Evolutionary conservation across 64 coral and sea anemone genomes (phyloP).

Genomic region (Catalaphyllia jardinei): DNA sequence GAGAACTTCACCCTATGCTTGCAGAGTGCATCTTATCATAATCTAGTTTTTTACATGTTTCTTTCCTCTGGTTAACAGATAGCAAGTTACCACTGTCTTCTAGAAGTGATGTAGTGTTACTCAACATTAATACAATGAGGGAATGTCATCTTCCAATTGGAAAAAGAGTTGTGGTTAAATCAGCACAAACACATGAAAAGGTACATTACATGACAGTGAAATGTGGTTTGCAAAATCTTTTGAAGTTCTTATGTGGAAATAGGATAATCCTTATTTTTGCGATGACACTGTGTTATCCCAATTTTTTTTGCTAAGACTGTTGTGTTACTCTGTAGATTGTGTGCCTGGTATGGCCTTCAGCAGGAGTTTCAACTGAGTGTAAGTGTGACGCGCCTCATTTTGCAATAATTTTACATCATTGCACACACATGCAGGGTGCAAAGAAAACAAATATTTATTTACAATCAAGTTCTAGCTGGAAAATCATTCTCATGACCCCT

Average conservation of each 20-base stretch:
- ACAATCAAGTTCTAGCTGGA: neutral
- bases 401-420: no score
- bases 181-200: slow-evolving; percentile 13
- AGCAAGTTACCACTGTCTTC: slow-evolving; percentile 70
- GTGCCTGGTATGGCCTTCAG: slow-evolving; percentile 76
- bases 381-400: slow-evolving; percentile 1
- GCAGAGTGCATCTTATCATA: neutral
- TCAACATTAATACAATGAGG: slow-evolving; percentile 77
- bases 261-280: no score
- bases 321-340: slow-evolving; percentile 40
- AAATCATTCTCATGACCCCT: no score
- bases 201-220: neutral
- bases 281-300: no score
- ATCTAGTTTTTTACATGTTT: neutral
- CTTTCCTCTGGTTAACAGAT: slow-evolving; percentile 31
- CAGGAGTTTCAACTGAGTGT: slow-evolving; percentile 69
- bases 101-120: slow-evolving; percentile 61
- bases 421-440: no score
- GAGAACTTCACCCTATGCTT: neutral
- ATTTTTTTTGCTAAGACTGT: neutral
- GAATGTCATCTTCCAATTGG: slow-evolving; percentile 68
- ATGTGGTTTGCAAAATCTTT: neutral
- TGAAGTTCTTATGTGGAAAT: no score
- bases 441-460: no score
- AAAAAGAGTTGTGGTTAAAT: slow-evolving; percentile 34